Evolutionary conservation across 2,113 vertebrate species (phyloP).

Genomic region (Onychostoma macrolepis): DNA sequence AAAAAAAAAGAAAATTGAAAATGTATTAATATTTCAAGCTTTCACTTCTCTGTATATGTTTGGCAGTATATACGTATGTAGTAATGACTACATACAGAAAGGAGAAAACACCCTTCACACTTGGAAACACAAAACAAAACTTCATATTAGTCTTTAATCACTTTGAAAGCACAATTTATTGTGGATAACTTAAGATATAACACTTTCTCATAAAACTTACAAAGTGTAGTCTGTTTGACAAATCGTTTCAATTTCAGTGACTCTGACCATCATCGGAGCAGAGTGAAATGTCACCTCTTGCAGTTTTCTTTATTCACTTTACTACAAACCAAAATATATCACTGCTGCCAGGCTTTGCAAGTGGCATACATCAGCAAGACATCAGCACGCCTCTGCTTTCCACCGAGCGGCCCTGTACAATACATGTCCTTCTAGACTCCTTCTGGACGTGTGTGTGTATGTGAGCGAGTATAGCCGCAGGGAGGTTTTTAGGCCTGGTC

Average conservation of each 20-base stretch:
- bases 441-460: conserved; percentile 24
- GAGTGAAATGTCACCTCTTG: conserved; percentile 2
- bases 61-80: not conserved
- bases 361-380: not conserved
- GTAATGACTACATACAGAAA: not conserved
- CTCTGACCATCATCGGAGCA: not conserved
- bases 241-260: conserved; percentile 7
- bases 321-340: not conserved
- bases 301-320: not conserved
- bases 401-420: not conserved
- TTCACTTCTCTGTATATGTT: not conserved
- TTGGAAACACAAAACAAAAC: not conserved
- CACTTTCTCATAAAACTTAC: not conserved
- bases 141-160: not conserved
- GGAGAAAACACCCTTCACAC: not conserved
- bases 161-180: not conserved
- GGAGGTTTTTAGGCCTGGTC: conserved; percentile 26
- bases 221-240: not conserved
- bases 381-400: not conserved
- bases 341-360: not conserved
- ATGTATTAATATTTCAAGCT: not conserved
- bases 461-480: not conserved
- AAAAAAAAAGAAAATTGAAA: no score
- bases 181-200: not conserved
- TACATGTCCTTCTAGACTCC: not conserved